Evolutionary conservation across 2,888 invertebrate genomes (phyloP).

Genomic region (Yponomeuta cagnagella): DNA sequence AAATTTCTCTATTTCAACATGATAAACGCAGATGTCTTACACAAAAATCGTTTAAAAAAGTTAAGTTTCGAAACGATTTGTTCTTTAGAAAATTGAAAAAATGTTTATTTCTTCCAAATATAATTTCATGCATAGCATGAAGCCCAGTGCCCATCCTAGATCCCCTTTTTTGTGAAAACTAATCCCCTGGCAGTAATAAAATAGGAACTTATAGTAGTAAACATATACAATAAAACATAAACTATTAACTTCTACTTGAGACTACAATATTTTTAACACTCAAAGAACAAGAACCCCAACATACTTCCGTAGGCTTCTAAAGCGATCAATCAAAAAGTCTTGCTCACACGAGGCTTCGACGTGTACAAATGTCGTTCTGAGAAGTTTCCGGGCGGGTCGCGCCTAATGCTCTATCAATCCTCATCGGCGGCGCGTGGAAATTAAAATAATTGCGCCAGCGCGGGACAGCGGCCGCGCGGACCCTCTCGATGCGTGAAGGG

Average conservation of each 20-base stretch:
- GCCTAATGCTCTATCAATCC: conserved; percentile 62
- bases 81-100: no score
- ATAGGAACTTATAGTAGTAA: no score
- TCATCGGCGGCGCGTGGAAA: conserved; percentile 59
- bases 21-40: no score
- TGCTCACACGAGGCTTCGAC: neutral
- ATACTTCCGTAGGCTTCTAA: conserved; percentile 14
- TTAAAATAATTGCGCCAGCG: conserved; percentile 67
- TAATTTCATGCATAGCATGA: no score
- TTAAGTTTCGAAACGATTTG: no score
- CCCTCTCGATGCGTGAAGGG: conserved; percentile 38
- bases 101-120: no score
- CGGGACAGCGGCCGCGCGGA: conserved; percentile 48
- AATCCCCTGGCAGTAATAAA: no score
- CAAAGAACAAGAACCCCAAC: neutral
- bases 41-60: no score
- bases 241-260: neutral
- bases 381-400: conserved; percentile 39
- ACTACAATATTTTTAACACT: no score
- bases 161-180: no score
- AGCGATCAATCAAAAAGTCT: neutral
- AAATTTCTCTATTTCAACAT: no score
- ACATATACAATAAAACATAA: neutral
- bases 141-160: no score
- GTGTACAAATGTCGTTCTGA: conserved; percentile 7